Conservation (phyloP, 1,140 invertebrate genomes). For the Ceratina japonica region DNA sequence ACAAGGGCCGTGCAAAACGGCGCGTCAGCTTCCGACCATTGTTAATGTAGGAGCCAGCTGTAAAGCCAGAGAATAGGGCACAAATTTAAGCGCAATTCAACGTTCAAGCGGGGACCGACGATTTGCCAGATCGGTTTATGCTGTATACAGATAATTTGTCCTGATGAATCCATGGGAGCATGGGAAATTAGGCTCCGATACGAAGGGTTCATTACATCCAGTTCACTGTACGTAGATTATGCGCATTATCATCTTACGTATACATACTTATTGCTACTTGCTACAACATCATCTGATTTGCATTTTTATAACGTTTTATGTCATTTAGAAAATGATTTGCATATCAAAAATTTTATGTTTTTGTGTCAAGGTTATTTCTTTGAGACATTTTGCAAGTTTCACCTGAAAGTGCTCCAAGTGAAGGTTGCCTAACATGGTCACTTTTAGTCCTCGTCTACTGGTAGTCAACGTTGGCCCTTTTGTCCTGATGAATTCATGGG, state of each 20-base stretch:
- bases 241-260: not conserved
- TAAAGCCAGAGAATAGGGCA: constrained; percentile 30
- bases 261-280: not conserved
- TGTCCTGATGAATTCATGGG: not conserved
- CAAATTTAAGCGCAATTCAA: constrained; percentile 47
- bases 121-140: constrained; percentile 38
- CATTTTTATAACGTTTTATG: too few relatives aligned
- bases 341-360: too few relatives aligned
- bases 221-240: not conserved
- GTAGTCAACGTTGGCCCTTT: too few relatives aligned
- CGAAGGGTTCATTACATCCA: constrained; percentile 5
- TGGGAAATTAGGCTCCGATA: constrained; percentile 5
- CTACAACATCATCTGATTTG: too few relatives aligned
- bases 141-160: constrained; percentile 15
- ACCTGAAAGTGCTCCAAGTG: too few relatives aligned
- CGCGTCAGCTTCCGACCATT: constrained; percentile 47
- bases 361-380: too few relatives aligned
- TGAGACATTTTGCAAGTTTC: too few relatives aligned
- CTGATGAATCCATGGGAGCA: not conserved
- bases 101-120: constrained; percentile 9
- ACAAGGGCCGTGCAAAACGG: constrained; percentile 32
- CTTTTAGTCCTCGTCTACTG: too few relatives aligned
- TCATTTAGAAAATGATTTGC: too few relatives aligned
- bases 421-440: too few relatives aligned
- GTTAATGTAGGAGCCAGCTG: constrained; percentile 28